Evolutionary conservation across 1,140 invertebrate genomes (phyloP).

Genomic region (Campodea augens): DNA sequence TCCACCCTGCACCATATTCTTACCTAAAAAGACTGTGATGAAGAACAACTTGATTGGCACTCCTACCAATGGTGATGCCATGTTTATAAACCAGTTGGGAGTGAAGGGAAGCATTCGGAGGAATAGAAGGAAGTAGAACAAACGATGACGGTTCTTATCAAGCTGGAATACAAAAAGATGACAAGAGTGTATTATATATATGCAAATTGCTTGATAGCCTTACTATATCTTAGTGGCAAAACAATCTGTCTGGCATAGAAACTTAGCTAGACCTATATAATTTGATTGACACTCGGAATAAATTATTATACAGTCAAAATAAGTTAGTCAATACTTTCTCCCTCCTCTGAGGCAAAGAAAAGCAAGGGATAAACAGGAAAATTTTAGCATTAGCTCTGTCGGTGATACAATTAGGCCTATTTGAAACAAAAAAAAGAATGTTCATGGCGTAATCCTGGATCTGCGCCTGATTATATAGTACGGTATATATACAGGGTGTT

Average conservation of each 20-base stretch:
- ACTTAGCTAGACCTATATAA: constrained; percentile 3
- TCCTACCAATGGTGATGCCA: constrained; percentile 36
- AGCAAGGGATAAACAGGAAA: too few relatives aligned
- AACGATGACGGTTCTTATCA: constrained; percentile 28
- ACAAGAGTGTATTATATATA: constrained; percentile 5
- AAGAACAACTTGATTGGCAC: constrained; percentile 38
- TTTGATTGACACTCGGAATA: constrained; percentile 8
- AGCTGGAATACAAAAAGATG: constrained; percentile 25
- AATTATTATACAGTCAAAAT: constrained; percentile 6
- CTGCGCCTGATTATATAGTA: too few relatives aligned
- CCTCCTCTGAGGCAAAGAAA: constrained; percentile 18
- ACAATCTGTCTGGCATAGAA: constrained; percentile 7
- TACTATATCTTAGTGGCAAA: background rate
- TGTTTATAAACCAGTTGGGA: constrained; percentile 45
- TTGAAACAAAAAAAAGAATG: too few relatives aligned
- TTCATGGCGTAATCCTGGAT: too few relatives aligned
- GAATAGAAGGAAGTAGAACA: constrained; percentile 40
- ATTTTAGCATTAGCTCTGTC: too few relatives aligned
- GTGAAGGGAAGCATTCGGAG: constrained; percentile 42
- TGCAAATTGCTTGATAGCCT: background rate
- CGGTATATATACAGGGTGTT: too few relatives aligned
- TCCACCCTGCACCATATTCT: too few relatives aligned
- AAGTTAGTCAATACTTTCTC: constrained; percentile 10
- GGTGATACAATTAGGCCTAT: too few relatives aligned
- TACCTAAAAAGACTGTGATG: constrained; percentile 39